Conservation (phyloP, 2,888 invertebrate species). For the Platycnemis pennipes region DNA sequence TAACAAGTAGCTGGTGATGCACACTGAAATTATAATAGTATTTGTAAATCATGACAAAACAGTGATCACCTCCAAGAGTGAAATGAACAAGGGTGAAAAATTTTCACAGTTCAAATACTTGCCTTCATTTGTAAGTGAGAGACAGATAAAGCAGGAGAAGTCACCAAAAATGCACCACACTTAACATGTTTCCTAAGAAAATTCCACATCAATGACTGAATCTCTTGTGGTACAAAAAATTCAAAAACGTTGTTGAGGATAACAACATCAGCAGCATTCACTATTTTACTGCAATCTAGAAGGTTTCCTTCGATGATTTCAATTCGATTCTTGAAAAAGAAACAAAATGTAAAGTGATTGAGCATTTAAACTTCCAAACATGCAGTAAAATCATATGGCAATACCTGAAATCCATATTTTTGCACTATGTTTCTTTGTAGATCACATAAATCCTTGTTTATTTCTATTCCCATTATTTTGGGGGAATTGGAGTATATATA, state of each 20-base stretch:
- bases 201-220: constrained; percentile 83
- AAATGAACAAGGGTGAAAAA: too few relatives aligned
- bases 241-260: constrained; percentile 86
- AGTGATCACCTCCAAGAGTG: too few relatives aligned
- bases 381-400: constrained; percentile 16
- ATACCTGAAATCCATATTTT: constrained; percentile 78
- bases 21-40: too few relatives aligned
- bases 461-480: constrained; percentile 85
- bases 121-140: constrained; percentile 79
- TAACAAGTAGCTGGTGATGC: too few relatives aligned
- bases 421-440: constrained; percentile 82
- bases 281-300: constrained; percentile 80
- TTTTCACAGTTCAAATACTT: constrained; percentile 20
- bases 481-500: constrained; percentile 82
- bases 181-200: constrained; percentile 81
- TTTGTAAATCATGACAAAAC: too few relatives aligned
- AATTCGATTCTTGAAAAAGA: constrained; percentile 78
- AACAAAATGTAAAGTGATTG: neutral
- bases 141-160: constrained; percentile 82
- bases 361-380: neutral
- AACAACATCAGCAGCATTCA: constrained; percentile 82
- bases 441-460: constrained; percentile 84
- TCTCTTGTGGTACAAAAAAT: constrained; percentile 83
- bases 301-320: constrained; percentile 83
- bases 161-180: constrained; percentile 82